Evolutionary conservation across 2,797 vertebrate species (phyloP).

Genomic region (Pseudochaenichthys georgianus): DNA sequence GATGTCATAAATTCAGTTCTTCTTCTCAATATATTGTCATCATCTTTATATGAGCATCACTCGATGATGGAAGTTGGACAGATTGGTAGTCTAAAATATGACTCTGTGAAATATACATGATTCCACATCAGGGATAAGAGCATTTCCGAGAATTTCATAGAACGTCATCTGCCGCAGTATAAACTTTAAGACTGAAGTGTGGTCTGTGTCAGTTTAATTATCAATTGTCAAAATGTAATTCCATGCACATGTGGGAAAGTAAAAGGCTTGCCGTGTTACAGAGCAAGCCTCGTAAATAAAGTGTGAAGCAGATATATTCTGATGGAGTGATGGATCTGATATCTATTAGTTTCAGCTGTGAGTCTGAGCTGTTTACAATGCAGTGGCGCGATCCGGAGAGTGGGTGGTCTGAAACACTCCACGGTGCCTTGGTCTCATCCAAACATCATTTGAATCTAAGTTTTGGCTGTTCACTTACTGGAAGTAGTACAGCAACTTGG

Average conservation of each 20-base stretch:
- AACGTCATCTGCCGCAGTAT: constrained; percentile 21
- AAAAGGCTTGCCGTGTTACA: constrained; percentile 35
- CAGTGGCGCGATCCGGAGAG: constrained; percentile 70
- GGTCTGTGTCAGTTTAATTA: constrained; percentile 44
- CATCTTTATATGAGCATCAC: neutral
- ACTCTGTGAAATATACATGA: constrained; percentile 9
- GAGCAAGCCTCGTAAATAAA: constrained; percentile 48
- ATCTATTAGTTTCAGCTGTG: constrained; percentile 83
- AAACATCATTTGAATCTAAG: constrained; percentile 62
- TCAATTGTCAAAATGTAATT: constrained; percentile 42
- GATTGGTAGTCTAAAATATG: neutral
- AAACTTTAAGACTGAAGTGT: constrained; percentile 4
- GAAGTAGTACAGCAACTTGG: constrained; percentile 62
- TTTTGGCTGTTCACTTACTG: constrained; percentile 74
- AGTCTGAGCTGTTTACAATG: constrained; percentile 75
- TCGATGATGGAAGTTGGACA: neutral
- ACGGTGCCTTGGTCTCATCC: constrained; percentile 67
- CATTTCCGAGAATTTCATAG: constrained; percentile 43
- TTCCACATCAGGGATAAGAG: constrained; percentile 1
- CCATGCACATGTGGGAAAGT: constrained; percentile 50
- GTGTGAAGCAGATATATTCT: constrained; percentile 48
- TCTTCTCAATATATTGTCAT: neutral
- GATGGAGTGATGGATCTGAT: constrained; percentile 72
- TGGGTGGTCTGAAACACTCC: constrained; percentile 81
- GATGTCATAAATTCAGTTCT: neutral